Percentiles rank a stretch among this genome's conserved stretches.
Evolutionary conservation across 2,797 vertebrate species (phyloP).

Genomic region (Philypnodon macrostomus): DNA sequence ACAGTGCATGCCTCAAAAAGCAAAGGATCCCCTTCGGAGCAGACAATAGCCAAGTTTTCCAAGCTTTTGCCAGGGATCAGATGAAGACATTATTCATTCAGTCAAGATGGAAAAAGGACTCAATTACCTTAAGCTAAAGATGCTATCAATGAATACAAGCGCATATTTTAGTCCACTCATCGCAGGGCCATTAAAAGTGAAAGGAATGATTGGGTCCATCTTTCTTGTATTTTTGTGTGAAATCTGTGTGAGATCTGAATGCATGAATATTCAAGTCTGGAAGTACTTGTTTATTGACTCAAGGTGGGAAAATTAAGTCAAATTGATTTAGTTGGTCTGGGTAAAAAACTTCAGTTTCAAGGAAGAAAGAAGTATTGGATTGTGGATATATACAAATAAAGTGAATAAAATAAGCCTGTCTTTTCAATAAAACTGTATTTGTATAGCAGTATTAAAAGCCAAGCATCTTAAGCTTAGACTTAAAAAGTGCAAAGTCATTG

Average conservation of each 20-base stretch:
- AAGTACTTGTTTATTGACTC: background rate
- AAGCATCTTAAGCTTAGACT: too few species aligned
- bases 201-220: constrained; percentile 92
- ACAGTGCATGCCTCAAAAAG: constrained; percentile 88
- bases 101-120: constrained; percentile 88
- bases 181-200: constrained; percentile 90
- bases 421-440: constrained; percentile 47
- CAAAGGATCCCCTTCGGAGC: constrained; percentile 77
- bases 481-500: too few species aligned
- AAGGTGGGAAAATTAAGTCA: constrained; percentile 15
- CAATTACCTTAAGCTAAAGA: constrained; percentile 98
- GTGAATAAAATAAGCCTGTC: constrained; percentile 31
- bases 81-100: constrained; percentile 99
- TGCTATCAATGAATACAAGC: constrained; percentile 98
- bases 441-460: too few species aligned
- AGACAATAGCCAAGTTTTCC: constrained; percentile 89
- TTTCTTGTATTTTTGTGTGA: constrained; percentile 69
- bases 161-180: constrained; percentile 96
- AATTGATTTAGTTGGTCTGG: constrained; percentile 21
- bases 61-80: constrained; percentile 88
- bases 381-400: constrained; percentile 24
- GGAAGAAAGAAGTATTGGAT: constrained; percentile 4
- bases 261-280: constrained; percentile 77
- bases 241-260: constrained; percentile 89
- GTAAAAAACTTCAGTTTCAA: constrained; percentile 19